Evolutionary conservation across 2,797 vertebrate species (phyloP).

Genomic region (Pseudochirops cupreus): DNA sequence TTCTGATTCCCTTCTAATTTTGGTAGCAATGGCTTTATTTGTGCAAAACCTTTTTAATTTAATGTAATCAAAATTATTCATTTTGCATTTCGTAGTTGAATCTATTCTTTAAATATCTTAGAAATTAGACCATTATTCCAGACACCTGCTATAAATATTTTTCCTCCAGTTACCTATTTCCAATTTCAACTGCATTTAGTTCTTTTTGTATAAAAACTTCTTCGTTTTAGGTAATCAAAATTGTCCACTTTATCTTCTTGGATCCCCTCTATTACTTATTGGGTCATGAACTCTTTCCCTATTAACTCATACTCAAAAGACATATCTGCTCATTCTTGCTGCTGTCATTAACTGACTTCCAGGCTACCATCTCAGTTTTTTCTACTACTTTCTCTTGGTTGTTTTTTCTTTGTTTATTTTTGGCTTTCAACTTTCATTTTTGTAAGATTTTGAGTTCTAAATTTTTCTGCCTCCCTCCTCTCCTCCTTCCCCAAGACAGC

Average conservation of each 20-base stretch:
- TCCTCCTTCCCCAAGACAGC: no score
- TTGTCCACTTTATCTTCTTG: not conserved
- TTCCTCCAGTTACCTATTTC: not conserved
- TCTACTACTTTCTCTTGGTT: not conserved
- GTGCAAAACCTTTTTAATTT: no score
- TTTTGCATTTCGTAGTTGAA: not conserved
- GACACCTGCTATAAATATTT: not conserved
- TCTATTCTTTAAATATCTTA: not conserved
- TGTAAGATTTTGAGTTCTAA: no score
- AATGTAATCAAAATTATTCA: no score
- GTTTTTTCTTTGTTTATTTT: no score
- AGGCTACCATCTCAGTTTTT: not conserved
- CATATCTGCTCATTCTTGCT: not conserved
- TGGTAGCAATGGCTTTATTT: no score
- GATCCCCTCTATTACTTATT: no score
- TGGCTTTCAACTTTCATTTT: no score
- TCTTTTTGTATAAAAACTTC: not conserved
- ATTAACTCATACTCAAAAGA: not conserved
- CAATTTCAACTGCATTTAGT: not conserved
- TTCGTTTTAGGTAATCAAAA: not conserved
- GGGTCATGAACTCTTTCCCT: not conserved
- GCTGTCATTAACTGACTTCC: no score
- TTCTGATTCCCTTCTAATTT: no score
- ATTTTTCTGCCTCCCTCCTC: no score
- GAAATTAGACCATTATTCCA: not conserved